These are phyloP conservation scores for Ectropis grisescens DNA, from an alignment of 1,140 invertebrate species.

Conservation along the genomic window DNA sequence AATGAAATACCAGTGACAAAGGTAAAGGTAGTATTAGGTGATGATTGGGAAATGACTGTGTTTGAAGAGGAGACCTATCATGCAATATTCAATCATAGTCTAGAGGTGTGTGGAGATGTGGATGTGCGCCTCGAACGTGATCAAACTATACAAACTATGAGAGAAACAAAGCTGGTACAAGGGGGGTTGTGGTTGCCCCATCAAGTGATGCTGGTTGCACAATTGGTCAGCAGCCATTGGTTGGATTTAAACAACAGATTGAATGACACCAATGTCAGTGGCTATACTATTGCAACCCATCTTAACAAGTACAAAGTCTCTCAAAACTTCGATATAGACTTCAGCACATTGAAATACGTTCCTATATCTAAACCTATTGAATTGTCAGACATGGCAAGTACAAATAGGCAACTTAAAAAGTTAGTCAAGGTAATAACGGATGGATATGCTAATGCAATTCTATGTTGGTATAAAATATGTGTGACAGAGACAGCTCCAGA, in stretches of 20 bases:
- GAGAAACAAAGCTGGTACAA: constrained; percentile 22
- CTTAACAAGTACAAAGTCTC: constrained; percentile 50
- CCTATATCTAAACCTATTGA: constrained; percentile 23
- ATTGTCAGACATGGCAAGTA: too few relatives aligned
- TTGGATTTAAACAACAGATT: constrained; percentile 43
- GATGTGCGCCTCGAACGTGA: constrained; percentile 28
- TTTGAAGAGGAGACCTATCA: constrained; percentile 45
- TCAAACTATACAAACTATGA: constrained; percentile 19
- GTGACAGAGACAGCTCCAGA: too few relatives aligned
- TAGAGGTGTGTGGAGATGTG: constrained; percentile 44
- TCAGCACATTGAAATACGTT: constrained; percentile 32
- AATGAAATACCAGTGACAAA: constrained; percentile 42
- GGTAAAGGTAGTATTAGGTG: constrained; percentile 37
- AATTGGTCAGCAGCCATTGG: constrained; percentile 41
- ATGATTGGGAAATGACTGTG: constrained; percentile 22
- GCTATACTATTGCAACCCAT: constrained; percentile 31
- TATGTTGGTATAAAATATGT: constrained; percentile 47
- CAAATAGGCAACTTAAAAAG: constrained; percentile 20
- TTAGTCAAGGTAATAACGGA: constrained; percentile 15
- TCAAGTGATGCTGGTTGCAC: constrained; percentile 29
- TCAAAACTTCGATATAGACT: constrained; percentile 44
- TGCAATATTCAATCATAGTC: constrained; percentile 39
- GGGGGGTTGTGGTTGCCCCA: constrained; percentile 46
- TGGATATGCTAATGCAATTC: constrained; percentile 32
- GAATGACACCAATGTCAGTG: constrained; percentile 37